Evolutionary conservation across 2,888 invertebrate genomes (phyloP).

Genomic region (Endomychus coccineus): DNA sequence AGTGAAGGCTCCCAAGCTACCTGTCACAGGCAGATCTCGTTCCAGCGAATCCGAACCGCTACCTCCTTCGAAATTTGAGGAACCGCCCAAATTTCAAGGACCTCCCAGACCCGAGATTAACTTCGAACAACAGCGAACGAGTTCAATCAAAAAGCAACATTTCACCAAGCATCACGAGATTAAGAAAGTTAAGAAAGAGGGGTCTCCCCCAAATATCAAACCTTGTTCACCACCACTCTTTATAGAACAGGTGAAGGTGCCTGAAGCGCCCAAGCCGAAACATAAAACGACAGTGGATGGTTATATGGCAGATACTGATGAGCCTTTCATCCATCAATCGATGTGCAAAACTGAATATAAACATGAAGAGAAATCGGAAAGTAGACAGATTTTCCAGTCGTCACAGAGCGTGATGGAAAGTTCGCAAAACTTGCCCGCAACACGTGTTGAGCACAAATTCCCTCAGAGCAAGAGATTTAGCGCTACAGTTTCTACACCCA

Average conservation of each 20-base stretch:
- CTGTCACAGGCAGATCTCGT: conserved; percentile 46
- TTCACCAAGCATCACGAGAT: conserved; percentile 34
- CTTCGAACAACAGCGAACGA: conserved; percentile 31
- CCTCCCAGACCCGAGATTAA: conserved; percentile 40
- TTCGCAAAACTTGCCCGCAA: conserved; percentile 7
- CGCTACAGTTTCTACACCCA: conserved; percentile 32
- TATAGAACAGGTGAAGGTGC: conserved; percentile 36
- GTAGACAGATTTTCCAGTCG: conserved; percentile 33
- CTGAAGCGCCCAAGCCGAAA: conserved; percentile 50
- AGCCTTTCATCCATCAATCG: conserved; percentile 44
- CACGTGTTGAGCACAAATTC: conserved; percentile 24
- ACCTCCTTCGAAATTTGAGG: conserved; percentile 51
- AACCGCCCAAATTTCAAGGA: conserved; percentile 43
- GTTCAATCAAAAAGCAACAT: conserved; percentile 27
- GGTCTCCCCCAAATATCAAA: conserved; percentile 37
- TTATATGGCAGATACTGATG: conserved; percentile 65
- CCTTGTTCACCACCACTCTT: conserved; percentile 43
- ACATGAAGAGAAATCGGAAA: conserved; percentile 36
- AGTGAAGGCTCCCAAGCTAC: conserved; percentile 47
- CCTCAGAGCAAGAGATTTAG: conserved; percentile 37
- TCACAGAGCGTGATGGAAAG: conserved; percentile 18
- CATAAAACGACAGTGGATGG: conserved; percentile 49
- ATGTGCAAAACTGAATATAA: conserved; percentile 33
- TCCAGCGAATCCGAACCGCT: conserved; percentile 51
- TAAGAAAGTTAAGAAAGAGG: conserved; percentile 13